Evolutionary conservation across 2,888 invertebrate genomes (phyloP).

Genomic region (Thereva nobilitata): DNA sequence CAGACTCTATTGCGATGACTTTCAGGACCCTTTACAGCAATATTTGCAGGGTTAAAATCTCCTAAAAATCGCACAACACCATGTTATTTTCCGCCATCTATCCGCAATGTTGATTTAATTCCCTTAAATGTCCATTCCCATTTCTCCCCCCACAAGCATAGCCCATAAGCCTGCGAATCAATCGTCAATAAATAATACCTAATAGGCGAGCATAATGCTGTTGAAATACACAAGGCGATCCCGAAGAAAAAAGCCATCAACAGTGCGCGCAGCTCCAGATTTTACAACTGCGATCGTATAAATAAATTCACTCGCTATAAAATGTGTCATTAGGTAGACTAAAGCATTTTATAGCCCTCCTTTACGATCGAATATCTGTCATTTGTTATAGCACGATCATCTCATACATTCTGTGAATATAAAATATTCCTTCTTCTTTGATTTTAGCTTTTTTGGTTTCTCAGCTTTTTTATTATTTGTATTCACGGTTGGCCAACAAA

Average conservation of each 20-base stretch:
- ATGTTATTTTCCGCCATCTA: too few species aligned
- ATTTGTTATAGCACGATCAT: conserved; percentile 30
- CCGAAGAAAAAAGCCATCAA: conserved; percentile 20
- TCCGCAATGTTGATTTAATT: too few species aligned
- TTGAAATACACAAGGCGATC: neutral
- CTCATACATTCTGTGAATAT: conserved; percentile 29
- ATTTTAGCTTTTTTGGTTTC: too few species aligned
- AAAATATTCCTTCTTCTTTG: neutral
- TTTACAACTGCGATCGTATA: conserved; percentile 26
- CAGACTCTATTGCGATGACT: too few species aligned
- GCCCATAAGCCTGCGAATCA: conserved; percentile 20
- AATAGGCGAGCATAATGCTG: conserved; percentile 1
- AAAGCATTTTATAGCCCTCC: conserved; percentile 23
- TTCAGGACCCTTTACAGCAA: too few species aligned
- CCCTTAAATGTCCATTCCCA: too few species aligned
- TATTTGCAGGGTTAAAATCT: too few species aligned
- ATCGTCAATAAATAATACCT: conserved; percentile 20
- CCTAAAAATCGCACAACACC: too few species aligned
- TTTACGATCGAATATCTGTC: conserved; percentile 34
- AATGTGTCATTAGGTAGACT: conserved; percentile 33
- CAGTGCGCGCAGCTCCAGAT: conserved; percentile 13
- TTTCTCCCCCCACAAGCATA: too few species aligned
- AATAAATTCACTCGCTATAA: conserved; percentile 27
- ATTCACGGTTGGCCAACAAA: conserved; percentile 2
- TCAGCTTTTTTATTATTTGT: neutral